Conservation (phyloP, 2,797 vertebrate species). For the Leuciscus waleckii region DNA sequence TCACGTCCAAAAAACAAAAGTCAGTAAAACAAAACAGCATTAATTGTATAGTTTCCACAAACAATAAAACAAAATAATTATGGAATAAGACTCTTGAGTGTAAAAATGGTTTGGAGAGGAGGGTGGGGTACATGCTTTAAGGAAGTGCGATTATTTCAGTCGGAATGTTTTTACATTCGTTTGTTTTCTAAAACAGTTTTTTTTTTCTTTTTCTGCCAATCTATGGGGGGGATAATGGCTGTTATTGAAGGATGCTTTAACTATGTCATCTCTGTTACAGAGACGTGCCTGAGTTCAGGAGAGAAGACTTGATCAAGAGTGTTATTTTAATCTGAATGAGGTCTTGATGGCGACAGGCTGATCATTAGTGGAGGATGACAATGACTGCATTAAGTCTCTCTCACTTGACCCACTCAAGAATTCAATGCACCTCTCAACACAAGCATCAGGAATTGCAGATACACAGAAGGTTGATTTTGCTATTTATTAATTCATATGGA, state of each 20-base stretch:
- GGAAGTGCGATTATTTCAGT: conserved; percentile 52
- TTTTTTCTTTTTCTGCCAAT: neutral
- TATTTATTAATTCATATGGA: neutral
- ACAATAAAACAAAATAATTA: conserved; percentile 54
- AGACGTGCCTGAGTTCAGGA: neutral
- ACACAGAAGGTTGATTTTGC: neutral
- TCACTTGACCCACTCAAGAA: conserved; percentile 8
- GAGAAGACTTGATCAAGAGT: neutral
- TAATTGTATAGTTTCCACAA: conserved; percentile 63
- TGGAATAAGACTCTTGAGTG: conserved; percentile 58
- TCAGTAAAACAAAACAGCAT: conserved; percentile 62
- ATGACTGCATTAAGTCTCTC: neutral
- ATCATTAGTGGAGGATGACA: neutral
- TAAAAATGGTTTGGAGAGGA: conserved; percentile 52
- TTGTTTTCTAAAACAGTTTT: conserved; percentile 39
- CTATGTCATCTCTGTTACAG: neutral
- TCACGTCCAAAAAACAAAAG: conserved; percentile 75
- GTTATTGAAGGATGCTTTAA: neutral
- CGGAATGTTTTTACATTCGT: conserved; percentile 65
- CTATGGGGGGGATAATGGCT: neutral
- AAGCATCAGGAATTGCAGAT: neutral
- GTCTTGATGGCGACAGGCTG: neutral
- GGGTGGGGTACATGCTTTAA: conserved; percentile 37
- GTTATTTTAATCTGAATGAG: neutral
- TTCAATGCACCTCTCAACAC: neutral